Evolutionary conservation across 2,888 invertebrate genomes (phyloP).

Genomic region (Panzeria rudis): DNA sequence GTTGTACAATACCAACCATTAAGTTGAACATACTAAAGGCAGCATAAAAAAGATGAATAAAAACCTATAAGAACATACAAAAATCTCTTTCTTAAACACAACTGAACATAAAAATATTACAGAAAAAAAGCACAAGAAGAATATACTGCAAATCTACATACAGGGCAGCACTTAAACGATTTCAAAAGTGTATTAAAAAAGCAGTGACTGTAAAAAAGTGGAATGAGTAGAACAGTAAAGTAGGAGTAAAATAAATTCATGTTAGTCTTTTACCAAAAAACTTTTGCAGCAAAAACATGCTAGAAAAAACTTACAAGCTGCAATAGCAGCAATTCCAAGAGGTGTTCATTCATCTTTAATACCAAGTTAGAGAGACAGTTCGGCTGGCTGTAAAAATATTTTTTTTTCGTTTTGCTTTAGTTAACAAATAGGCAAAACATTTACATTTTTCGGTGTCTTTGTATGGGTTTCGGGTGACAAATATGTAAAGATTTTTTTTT

Average conservation of each 20-base stretch:
- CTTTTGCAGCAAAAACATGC: conserved; percentile 26
- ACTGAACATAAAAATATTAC: conserved; percentile 57
- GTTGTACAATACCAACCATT: conserved; percentile 69
- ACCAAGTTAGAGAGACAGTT: not conserved
- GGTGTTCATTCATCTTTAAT: conserved; percentile 59
- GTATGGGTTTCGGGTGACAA: conserved; percentile 66
- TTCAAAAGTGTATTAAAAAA: conserved; percentile 71
- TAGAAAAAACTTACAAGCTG: conserved; percentile 31
- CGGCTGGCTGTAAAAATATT: not conserved
- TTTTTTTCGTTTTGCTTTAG: conserved; percentile 23
- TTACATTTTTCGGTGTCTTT: conserved; percentile 47
- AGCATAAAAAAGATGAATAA: conserved; percentile 26
- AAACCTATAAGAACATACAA: conserved; percentile 76
- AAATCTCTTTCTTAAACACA: conserved; percentile 74
- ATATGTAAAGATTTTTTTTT: conserved; percentile 62
- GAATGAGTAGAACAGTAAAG: conserved; percentile 49
- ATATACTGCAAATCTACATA: conserved; percentile 64
- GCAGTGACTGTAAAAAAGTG: conserved; percentile 61
- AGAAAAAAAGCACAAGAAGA: conserved; percentile 31
- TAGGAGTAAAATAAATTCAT: conserved; percentile 68
- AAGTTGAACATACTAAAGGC: conserved; percentile 53
- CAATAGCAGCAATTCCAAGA: conserved; percentile 48
- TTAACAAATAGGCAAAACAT: conserved; percentile 70
- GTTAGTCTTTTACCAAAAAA: conserved; percentile 64
- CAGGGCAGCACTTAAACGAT: conserved; percentile 71